phyloP scores from a whole-genome alignment of 2,888 invertebrate genomes.

The Litoditis marina region DNA sequence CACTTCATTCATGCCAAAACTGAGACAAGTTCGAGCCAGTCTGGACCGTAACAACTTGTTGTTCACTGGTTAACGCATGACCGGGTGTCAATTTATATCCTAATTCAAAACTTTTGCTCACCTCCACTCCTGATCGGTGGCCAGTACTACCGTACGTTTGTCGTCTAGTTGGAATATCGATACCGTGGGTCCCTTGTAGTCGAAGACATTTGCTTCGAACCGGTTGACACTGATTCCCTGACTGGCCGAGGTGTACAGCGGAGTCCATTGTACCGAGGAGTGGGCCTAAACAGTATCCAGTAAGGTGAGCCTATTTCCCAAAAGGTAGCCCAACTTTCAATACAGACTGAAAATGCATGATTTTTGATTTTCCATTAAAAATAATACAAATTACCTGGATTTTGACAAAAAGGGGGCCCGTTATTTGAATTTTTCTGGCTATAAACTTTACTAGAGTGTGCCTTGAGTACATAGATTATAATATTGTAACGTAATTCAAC shows the following conservation, averaged over 20 bases:
- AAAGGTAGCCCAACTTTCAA: not conserved
- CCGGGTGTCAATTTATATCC: no score
- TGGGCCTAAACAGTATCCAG: not conserved
- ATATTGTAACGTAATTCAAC: no score
- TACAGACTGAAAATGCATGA: not conserved
- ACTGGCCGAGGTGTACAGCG: slow-evolving; percentile 44
- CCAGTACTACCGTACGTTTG: slow-evolving; percentile 35
- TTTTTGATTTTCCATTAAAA: not conserved
- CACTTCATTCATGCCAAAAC: no score
- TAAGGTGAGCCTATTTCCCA: not conserved
- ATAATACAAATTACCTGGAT: no score
- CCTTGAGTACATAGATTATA: no score
- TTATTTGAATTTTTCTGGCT: no score
- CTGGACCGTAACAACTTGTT: no score
- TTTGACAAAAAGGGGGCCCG: not conserved
- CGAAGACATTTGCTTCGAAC: slow-evolving; percentile 57
- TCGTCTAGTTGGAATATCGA: slow-evolving; percentile 40
- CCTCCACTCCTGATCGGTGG: slow-evolving; percentile 54
- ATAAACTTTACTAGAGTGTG: no score
- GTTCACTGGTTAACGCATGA: no score
- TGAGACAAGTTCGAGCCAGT: no score
- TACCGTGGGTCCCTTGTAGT: slow-evolving; percentile 53
- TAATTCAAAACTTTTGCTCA: slow-evolving; percentile 14
- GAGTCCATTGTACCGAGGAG: slow-evolving; percentile 32
- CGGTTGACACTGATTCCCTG: slow-evolving; percentile 56